These are phyloP conservation scores for Drosophila borealis DNA, from an alignment of 2,888 invertebrate species.

Conservation along the genomic window DNA sequence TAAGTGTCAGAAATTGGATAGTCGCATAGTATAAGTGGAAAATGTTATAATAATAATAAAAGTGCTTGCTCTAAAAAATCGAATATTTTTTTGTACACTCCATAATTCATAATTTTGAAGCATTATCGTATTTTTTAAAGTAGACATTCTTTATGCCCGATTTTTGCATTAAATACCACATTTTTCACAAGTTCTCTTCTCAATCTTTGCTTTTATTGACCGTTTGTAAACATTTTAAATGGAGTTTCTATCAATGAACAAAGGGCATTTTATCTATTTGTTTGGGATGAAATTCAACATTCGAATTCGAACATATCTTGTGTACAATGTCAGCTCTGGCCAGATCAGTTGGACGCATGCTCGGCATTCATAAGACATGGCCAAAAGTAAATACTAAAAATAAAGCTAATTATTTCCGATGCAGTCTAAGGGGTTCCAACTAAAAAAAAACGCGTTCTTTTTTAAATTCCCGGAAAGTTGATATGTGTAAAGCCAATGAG, in stretches of 20 bases:
- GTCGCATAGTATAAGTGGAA: no score
- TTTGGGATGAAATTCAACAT: background rate
- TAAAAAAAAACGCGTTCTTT: constrained; percentile 23
- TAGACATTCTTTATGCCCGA: no score
- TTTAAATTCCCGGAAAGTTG: constrained; percentile 56
- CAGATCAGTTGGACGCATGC: constrained; percentile 1
- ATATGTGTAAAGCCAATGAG: constrained; percentile 33
- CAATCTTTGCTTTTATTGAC: no score
- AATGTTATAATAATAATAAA: no score
- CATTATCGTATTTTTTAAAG: no score
- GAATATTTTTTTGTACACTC: no score
- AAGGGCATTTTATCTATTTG: background rate
- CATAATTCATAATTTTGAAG: no score
- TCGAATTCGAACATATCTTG: no score
- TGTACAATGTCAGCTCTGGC: no score
- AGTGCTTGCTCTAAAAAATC: no score
- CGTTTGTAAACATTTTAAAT: background rate
- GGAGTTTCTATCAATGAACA: background rate
- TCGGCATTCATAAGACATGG: constrained; percentile 5
- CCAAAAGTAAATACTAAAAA: constrained; percentile 8
- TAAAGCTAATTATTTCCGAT: constrained; percentile 15
- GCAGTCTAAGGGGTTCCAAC: constrained; percentile 34
- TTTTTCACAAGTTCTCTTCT: background rate
- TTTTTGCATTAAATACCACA: background rate
- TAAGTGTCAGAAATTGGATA: no score